Base-by-base conservation (phyloP, 1,140 invertebrate genomes). In the Lucilia cuprina region DNA sequence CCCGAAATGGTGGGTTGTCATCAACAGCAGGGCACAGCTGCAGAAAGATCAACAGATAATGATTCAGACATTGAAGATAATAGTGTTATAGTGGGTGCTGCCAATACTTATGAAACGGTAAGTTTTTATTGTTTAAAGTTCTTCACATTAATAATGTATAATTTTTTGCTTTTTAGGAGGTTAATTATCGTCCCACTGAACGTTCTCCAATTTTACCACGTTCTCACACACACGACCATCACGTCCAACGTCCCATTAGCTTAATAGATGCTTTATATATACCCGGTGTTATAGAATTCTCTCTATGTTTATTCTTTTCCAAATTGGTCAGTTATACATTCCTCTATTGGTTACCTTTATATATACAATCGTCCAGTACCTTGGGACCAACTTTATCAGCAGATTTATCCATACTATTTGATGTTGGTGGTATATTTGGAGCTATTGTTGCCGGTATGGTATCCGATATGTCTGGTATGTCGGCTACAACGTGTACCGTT, bases 251-350 rank as follows among this genome's bases (percentile, higher is more conserved):
- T 84, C 95, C 97, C 5, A 95, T 98, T 84, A 95, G 96, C 82
- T 95, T 98, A 85, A 87, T 94, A 0, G 94, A 94, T 50, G 97
- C 97, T 35, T 91, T 97, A 0, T 92, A 92, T 86, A 98, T 98
- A 88, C 97, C 97, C n/a, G 98, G 98, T 25, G 98, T 99, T 2
- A 88, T 98, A 5, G 98, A 99, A 92, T 99, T 97, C 92, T 98
- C 98, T 0, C 89, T 99, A 2, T 97, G 96, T 55, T 92, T 99
- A 49, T 99, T 99, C 91, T 99, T 99, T 92, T 96, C 97, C n/a
- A 99, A 99, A 92, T 93, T 99, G 8, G 98, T 99, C 82, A 98
- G 96, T 89, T 99, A 99, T 89, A 99, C 98, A 83, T 99, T 99
- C 92, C 94, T 99, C 13, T 99, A 96, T 91, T 99, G 98, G 98